Evolutionary conservation across 1,140 invertebrate genomes (phyloP), one percentile per base, ranked within the genome.

Genomic region (Formica exsecta): DNA sequence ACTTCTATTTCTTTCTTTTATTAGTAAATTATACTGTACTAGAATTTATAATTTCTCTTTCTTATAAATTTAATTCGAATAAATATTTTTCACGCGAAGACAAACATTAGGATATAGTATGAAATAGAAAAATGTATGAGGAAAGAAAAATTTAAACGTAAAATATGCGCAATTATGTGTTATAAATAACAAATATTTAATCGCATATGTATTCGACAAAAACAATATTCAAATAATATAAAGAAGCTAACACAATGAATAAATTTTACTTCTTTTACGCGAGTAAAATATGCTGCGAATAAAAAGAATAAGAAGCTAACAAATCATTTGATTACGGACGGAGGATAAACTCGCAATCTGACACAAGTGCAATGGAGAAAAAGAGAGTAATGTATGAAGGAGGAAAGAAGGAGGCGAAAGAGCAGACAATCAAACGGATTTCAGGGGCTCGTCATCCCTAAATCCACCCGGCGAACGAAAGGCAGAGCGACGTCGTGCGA

Each of bases 391-490:
- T 59, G 19, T 74, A 44, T 9, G 29, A 74, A 74, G 13, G 6
- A 36, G 6, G 66, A 80, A 0, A n/a, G 44, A 36, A 44, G 44
- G 25, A 71, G 7, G 66, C n/a, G 13, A 38, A 48, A 48, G 9
- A 44, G 48, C 41, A 74, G 64, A 74, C 75, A 86, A 89, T 89
- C 86, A 71, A 13, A 41, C 11, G 74, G 57, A 64, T 62, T 75
- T 54, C 13, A 13, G 57, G 57, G 48, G 54, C 77, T 88, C 68
- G 66, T 89, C 87, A 88, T 86, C 76, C 87, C 81, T 88, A 75
- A 88, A 89, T 89, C 68, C 57, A 51, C 22, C 41, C 25, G 13
- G 48, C 13, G 6, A 79, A 19, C 59, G 68, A 70, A 73, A 73
- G 54, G 54, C 54, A 64, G 61, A 62, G 70, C 29, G 70, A 36